phyloP scores from a whole-genome alignment of 2,113 vertebrate genomes.

The Rhodinocichla rosea region DNA sequence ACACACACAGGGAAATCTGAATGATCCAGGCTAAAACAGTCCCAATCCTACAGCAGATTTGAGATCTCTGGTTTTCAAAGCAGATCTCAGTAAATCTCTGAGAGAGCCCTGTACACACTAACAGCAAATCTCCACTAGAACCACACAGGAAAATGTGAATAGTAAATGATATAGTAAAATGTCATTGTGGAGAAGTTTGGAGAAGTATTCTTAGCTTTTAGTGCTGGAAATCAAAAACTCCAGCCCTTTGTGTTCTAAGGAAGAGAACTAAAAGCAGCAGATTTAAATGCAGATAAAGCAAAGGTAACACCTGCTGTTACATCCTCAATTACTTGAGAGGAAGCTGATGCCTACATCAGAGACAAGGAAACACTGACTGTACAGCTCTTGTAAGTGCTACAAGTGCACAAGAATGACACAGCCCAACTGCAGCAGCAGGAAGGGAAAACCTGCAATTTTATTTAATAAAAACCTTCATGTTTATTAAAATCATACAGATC shows the following conservation, averaged over 20 bases:
- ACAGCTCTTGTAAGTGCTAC: neutral
- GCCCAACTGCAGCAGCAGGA: neutral
- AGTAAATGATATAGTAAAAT: slow-evolving; percentile 11
- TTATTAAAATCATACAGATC: neutral
- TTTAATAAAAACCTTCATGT: neutral
- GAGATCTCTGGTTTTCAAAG: neutral
- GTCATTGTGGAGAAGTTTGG: neutral
- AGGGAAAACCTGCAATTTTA: neutral
- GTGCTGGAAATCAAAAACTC: neutral
- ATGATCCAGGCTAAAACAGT: neutral
- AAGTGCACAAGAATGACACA: neutral
- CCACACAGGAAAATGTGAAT: neutral
- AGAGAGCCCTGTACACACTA: neutral
- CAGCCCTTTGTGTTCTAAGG: neutral
- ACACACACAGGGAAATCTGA: neutral
- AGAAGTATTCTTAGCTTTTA: slow-evolving; percentile 23
- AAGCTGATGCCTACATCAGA: neutral
- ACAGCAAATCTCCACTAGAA: neutral
- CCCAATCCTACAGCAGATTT: neutral
- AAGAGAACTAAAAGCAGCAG: slow-evolving; percentile 7
- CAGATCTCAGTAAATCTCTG: slow-evolving; percentile 1
- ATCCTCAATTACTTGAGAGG: neutral
- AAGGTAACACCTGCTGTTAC: slow-evolving; percentile 25
- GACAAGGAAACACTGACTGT: neutral
- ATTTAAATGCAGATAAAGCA: slow-evolving; percentile 10